Evolutionary conservation across 2,888 invertebrate genomes (phyloP).

Genomic region (Gisinianus flammeolus): DNA sequence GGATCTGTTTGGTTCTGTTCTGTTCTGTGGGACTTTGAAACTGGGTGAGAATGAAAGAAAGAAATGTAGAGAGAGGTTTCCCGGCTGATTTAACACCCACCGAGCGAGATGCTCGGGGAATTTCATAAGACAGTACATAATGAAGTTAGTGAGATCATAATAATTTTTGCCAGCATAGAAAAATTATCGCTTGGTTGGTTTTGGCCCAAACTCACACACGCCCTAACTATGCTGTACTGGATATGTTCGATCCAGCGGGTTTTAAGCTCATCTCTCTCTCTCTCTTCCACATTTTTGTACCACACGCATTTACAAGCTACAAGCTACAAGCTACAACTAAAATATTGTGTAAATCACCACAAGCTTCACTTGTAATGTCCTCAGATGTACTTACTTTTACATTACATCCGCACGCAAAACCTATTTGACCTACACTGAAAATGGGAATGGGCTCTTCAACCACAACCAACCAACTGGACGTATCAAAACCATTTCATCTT

Average conservation of each 20-base stretch:
- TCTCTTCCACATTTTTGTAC: neutral
- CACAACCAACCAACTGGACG: too few species aligned
- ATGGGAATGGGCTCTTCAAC: too few species aligned
- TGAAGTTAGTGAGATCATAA: slow-evolving; percentile 35
- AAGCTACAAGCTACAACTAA: neutral
- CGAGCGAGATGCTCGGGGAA: slow-evolving; percentile 20
- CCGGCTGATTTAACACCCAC: slow-evolving; percentile 32
- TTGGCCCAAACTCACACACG: neutral
- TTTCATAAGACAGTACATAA: slow-evolving; percentile 36
- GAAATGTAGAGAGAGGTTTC: neutral
- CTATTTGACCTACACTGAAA: too few species aligned
- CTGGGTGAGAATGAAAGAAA: neutral
- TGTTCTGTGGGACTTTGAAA: neutral
- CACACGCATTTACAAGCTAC: slow-evolving; percentile 2
- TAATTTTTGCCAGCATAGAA: slow-evolving; percentile 33
- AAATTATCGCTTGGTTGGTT: slow-evolving; percentile 24
- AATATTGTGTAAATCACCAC: slow-evolving; percentile 5
- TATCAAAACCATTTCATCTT: too few species aligned
- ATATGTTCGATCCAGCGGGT: neutral
- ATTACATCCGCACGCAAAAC: too few species aligned
- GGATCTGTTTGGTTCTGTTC: neutral
- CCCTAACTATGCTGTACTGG: neutral
- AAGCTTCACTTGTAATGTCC: neutral
- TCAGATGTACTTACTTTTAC: too few species aligned
- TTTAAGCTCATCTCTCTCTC: neutral